Percentiles rank a stretch among this genome's conserved stretches.
These are phyloP conservation scores for Eulithis prunata DNA, from an alignment of 2,888 invertebrate genomes.

Conservation along the genomic window DNA sequence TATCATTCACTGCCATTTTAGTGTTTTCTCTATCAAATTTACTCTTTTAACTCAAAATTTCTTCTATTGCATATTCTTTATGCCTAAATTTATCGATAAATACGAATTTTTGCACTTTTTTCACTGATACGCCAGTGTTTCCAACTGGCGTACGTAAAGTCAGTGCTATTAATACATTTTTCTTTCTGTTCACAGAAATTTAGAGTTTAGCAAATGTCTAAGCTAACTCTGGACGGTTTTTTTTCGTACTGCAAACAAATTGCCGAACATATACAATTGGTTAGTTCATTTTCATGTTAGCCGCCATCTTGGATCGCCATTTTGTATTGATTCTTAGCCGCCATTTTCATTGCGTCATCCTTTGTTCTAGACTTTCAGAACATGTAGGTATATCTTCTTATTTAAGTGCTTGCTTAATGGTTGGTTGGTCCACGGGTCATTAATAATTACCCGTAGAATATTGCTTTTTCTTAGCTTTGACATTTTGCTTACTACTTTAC, in stretches of 20 bases:
- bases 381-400: neutral
- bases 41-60: no score
- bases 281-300: conserved; percentile 66
- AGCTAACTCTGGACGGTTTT: conserved; percentile 82
- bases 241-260: conserved; percentile 85
- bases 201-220: conserved; percentile 76
- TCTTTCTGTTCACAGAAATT: conserved; percentile 78
- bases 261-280: conserved; percentile 83
- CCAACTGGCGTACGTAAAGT: conserved; percentile 18
- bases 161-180: conserved; percentile 57
- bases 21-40: conserved; percentile 8
- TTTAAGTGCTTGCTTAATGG: no score
- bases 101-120: conserved; percentile 1
- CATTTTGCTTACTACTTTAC: neutral
- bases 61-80: neutral
- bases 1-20: conserved; percentile 28
- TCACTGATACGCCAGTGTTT: conserved; percentile 4
- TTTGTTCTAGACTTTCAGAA: conserved; percentile 18
- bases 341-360: conserved; percentile 45
- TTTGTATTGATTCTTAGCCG: conserved; percentile 25
- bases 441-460: neutral
- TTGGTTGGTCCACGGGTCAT: neutral
- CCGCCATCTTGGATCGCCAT: conserved; percentile 58
- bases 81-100: conserved; percentile 1
- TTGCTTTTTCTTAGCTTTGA: neutral